Percentiles rank a stretch among this genome's conserved stretches.
These are phyloP conservation scores for Calephelis perditalis DNA, from an alignment of 2,888 invertebrate species.

Conservation along the genomic window DNA sequence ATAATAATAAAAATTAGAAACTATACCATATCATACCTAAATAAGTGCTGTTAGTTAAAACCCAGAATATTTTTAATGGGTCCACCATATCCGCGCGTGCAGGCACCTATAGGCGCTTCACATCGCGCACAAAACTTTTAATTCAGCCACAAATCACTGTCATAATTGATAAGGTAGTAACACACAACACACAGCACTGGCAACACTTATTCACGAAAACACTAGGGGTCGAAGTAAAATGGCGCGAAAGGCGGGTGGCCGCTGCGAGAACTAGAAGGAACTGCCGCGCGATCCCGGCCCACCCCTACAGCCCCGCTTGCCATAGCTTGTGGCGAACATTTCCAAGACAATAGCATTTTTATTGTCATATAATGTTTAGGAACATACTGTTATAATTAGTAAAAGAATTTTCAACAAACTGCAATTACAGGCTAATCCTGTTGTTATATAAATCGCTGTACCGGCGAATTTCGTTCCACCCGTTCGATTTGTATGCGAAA, in stretches of 20 bases:
- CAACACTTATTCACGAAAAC: slow-evolving; percentile 31
- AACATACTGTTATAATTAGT: neutral
- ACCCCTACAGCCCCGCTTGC: slow-evolving; percentile 63
- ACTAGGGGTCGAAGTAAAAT: neutral
- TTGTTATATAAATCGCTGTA: no score
- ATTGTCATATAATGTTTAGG: neutral
- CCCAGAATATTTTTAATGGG: slow-evolving; percentile 90
- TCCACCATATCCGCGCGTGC: slow-evolving; percentile 83
- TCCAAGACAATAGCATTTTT: neutral
- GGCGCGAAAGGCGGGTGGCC: slow-evolving; percentile 52
- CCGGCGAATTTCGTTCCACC: no score
- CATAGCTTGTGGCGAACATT: neutral
- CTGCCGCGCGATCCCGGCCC: slow-evolving; percentile 48
- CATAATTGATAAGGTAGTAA: slow-evolving; percentile 29
- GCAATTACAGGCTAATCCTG: no score
- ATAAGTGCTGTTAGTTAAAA: slow-evolving; percentile 90
- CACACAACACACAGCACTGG: slow-evolving; percentile 28
- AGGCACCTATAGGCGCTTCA: slow-evolving; percentile 56
- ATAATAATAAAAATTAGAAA: neutral
- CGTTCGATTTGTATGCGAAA: no score
- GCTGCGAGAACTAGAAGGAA: slow-evolving; percentile 57
- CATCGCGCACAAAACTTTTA: slow-evolving; percentile 60
- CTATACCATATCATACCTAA: slow-evolving; percentile 73
- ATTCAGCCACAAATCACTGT: slow-evolving; percentile 26
- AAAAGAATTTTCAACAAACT: no score